Conservation (phyloP, 2,888 invertebrate species). For the Cryptosula pallasiana region DNA sequence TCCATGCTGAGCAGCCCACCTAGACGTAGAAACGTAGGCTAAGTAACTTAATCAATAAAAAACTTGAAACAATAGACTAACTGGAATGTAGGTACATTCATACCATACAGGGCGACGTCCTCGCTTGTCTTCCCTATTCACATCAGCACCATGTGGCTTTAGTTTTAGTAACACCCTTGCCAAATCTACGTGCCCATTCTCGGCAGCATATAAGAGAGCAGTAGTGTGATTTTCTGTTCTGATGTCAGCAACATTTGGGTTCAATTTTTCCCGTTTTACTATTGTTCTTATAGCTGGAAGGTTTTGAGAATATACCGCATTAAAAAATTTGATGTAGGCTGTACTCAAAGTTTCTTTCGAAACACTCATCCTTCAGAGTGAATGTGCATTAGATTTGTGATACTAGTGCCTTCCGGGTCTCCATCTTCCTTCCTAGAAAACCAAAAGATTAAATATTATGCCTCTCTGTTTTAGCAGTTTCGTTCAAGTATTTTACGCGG, state of each 20-base stretch:
- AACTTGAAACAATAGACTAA: too few species aligned
- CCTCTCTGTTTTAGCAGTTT: too few species aligned
- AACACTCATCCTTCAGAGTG: background rate
- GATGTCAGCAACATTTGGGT: constrained; percentile 32
- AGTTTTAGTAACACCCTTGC: constrained; percentile 35
- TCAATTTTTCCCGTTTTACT: constrained; percentile 32
- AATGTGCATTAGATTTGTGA: too few species aligned
- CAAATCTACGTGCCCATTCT: constrained; percentile 35
- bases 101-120: constrained; percentile 43
- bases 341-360: background rate
- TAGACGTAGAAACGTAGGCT: too few species aligned
- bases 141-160: constrained; percentile 35
- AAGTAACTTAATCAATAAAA: too few species aligned
- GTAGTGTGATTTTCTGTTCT: constrained; percentile 34
- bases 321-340: constrained; percentile 22
- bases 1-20: constrained; percentile 41
- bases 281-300: constrained; percentile 31
- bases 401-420: too few species aligned
- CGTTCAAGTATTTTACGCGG: too few species aligned
- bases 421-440: too few species aligned
- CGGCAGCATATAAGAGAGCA: constrained; percentile 37
- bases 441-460: too few species aligned
- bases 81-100: too few species aligned
- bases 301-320: constrained; percentile 27
- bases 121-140: constrained; percentile 37